Base-by-base conservation (phyloP, 2,113 vertebrate genomes). In the Herpetotheres cachinnans region DNA sequence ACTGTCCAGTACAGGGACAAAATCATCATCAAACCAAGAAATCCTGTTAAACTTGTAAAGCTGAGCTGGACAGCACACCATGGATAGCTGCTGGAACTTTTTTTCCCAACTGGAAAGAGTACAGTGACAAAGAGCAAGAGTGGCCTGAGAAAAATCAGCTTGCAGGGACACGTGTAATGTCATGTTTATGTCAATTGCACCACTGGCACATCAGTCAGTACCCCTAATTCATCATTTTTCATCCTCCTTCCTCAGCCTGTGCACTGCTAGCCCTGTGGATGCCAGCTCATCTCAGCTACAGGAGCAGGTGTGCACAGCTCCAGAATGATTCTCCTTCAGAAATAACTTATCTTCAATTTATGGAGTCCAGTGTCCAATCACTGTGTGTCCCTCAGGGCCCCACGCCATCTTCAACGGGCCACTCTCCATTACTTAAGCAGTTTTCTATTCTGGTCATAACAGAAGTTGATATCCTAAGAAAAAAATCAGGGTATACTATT, bases 201-300 rank as follows among this genome's bases (percentile, higher is more conserved):
- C 16, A 6, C 6, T 40, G 55, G 3, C 11, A 1, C 47, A 17
- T 26, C 15, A 38, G 6, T 40, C 34, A 50, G 44, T 25, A 56
- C 2, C 15, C 19, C 20, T n/a, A 36, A 69, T 27, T 36, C 9
- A 22, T 42, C 0, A 0, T 34, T 72, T 63, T 38, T 92, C 16
- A 30, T 8, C 29, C 21, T 30, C 19, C 9, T 79, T 66, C 17
- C 14, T 82, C 34, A 62, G 12, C 9, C 9, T 46, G 14, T 26
- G 16, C 20, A 26, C 10, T 49, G 25, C 40, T 29, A 25, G 38
- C 8, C 29, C 19, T 27, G 32, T 18, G 42, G 46, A 29, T 90
- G 15, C 30, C 32, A 4, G 8, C 20, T 62, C 18, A 16, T 16
- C 34, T 62, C 44, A 36, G 40, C 9, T 62, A 2, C 2, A 2